phyloP scores from a whole-genome alignment of 2,113 vertebrate species.

The Cathartes aura region DNA sequence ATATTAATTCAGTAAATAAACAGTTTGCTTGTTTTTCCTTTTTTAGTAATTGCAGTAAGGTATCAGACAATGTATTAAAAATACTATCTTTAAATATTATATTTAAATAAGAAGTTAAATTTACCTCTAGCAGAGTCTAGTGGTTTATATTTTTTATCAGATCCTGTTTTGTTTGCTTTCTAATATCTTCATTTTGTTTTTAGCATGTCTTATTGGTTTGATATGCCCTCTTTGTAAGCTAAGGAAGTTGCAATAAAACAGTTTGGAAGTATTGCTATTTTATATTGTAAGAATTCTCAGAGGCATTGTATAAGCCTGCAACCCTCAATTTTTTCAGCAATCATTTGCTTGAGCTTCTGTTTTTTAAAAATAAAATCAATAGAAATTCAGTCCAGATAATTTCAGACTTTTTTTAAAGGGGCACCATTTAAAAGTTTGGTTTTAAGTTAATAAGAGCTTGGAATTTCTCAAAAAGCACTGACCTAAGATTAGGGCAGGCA shows the following conservation, averaged over 20 bases:
- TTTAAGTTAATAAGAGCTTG: neutral
- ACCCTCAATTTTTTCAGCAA: neutral
- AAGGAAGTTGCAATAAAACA: neutral
- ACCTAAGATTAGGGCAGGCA: neutral
- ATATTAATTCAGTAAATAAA: neutral
- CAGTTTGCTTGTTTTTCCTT: neutral
- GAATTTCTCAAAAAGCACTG: neutral
- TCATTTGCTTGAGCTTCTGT: neutral
- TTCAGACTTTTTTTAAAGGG: neutral
- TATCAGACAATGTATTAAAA: neutral
- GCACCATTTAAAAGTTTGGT: neutral
- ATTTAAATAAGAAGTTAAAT: neutral
- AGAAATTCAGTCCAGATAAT: neutral
- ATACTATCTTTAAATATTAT: neutral
- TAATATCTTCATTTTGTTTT: neutral
- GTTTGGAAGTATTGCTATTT: neutral
- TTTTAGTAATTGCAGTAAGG: neutral
- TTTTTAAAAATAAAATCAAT: neutral
- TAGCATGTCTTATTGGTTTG: neutral
- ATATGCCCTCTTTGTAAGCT: neutral
- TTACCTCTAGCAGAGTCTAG: neutral
- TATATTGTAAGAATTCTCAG: neutral
- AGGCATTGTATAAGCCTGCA: neutral
- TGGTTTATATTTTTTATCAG: neutral
- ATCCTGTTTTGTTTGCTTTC: neutral